These are phyloP conservation scores for Henricia sp. DNA, from an alignment of 53 echinoderm and acorn worm species.

Conservation along the genomic window DNA sequence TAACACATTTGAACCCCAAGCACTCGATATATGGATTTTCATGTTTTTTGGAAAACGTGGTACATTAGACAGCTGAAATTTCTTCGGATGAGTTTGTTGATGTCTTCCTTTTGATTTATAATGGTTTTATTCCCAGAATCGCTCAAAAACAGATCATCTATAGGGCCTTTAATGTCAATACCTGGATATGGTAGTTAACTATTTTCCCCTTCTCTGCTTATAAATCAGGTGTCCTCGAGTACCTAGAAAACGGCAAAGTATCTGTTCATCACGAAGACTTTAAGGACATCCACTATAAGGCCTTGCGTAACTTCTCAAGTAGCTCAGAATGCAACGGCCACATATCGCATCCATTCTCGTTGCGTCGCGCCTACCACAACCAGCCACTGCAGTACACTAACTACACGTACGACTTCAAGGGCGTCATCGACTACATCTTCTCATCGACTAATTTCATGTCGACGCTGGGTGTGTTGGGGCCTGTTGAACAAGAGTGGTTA, in stretches of 20 bases:
- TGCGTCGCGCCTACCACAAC: conserved; percentile 86
- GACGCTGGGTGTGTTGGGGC: conserved; percentile 83
- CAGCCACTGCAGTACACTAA: conserved; percentile 94
- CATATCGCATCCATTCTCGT: conserved; percentile 85
- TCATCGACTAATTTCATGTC: conserved; percentile 79
- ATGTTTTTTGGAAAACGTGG: too few relatives aligned
- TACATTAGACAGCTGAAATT: too few relatives aligned
- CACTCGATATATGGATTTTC: too few relatives aligned
- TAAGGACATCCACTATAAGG: conserved; percentile 97
- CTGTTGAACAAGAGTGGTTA: conserved; percentile 89
- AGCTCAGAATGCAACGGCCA: conserved; percentile 86
- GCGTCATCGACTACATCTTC: conserved; percentile 97
- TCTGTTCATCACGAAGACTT: conserved; percentile 94
- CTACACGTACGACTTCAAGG: conserved; percentile 98
- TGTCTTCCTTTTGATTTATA: too few relatives aligned
- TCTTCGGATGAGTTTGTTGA: too few relatives aligned
- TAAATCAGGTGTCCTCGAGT: conserved; percentile 98
- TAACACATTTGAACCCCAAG: too few relatives aligned
- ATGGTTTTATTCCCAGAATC: too few relatives aligned
- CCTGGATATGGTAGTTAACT: too few relatives aligned
- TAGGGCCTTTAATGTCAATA: too few relatives aligned
- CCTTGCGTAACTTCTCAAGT: conserved; percentile 85
- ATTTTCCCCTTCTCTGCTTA: too few relatives aligned
- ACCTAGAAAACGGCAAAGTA: conserved; percentile 85
- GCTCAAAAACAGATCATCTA: too few relatives aligned